These are phyloP conservation scores for Epicauta chinensis DNA, from an alignment of 1,140 invertebrate species.

Conservation along the genomic window DNA sequence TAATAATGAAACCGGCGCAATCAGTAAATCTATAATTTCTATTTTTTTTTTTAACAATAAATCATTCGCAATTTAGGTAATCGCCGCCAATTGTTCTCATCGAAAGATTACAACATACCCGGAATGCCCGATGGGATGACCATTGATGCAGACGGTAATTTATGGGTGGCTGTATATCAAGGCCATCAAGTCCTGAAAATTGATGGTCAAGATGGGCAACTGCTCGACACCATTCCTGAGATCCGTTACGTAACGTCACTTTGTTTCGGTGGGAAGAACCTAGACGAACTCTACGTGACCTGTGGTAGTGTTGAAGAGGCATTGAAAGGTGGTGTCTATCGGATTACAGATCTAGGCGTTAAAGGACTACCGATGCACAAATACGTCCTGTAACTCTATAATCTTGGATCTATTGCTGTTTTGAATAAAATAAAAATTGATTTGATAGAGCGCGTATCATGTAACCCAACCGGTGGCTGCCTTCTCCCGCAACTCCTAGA, in stretches of 20 bases:
- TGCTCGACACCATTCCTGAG: slow-evolving; percentile 25
- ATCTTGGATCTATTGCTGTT: neutral
- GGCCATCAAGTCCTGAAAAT: slow-evolving; percentile 33
- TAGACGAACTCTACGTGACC: slow-evolving; percentile 72
- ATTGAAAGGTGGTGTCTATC: slow-evolving; percentile 28
- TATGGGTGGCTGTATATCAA: slow-evolving; percentile 55
- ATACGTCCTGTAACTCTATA: neutral
- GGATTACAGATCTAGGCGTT: slow-evolving; percentile 26
- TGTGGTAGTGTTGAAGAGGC: slow-evolving; percentile 42
- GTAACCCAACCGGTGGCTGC: too few relatives aligned
- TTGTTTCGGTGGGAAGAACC: slow-evolving; percentile 68
- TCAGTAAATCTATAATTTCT: slow-evolving; percentile 48
- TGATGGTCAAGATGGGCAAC: slow-evolving; percentile 33
- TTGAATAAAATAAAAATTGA: neutral
- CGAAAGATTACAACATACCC: slow-evolving; percentile 19
- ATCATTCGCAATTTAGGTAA: slow-evolving; percentile 19
- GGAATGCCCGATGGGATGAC: slow-evolving; percentile 62
- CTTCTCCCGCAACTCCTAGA: too few relatives aligned
- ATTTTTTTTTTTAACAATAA: neutral
- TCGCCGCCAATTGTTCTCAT: slow-evolving; percentile 23
- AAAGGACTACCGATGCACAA: slow-evolving; percentile 19
- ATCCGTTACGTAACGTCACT: slow-evolving; percentile 58
- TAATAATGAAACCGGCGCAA: slow-evolving; percentile 56
- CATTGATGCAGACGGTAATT: slow-evolving; percentile 54
- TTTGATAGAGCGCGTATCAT: too few relatives aligned